Evolutionary conservation across 2,113 vertebrate genomes (phyloP), one percentile per base, ranked within the genome.

Genomic region (Nycticorax nycticorax): DNA sequence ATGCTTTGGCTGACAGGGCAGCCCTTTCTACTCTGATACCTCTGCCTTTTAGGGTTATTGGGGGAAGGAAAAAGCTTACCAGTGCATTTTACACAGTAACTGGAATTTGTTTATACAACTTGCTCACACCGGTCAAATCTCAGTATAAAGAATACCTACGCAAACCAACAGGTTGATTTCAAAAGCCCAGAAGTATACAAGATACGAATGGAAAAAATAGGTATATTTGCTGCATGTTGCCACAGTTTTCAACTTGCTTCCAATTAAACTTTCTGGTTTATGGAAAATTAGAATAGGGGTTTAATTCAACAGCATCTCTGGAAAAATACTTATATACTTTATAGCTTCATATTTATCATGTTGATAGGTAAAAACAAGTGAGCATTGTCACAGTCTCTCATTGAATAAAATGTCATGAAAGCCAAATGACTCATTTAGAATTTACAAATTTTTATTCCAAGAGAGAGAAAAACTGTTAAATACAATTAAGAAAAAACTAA

Each of bases 191-290:
- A 97, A 97, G 56, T 89, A 92, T n/a, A 72, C 48, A 67, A 85
- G 5, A 48, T 59, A 88, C 20, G 37, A 96, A 88, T 27, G 26
- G 37, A 45, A 92, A 92, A 92, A 91, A 72, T 39, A 66, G 15
- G 18, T 39, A 27, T 4, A 82, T 88, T 86, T 93, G 28, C 52
- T 89, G 12, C 8, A 33, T 68, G 47, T 39, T 96, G 83, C 39
- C 83, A 71, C 32, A 75, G 35, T 43, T 43, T 68, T 96, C 72
- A 93, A 68, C 56, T 94, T 53, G 8, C n/a, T 96, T 78, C 79
- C 81, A 97, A 94, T 82, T 91, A 95, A 88, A 84, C 41, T 91
- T 85, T 82, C 57, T 21, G 28, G 79, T 85, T 93, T 88, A 91
- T 84, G 84, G 63, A 79, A 60, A 92, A 87, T 67, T 74, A 90